A percentile compares a stretch with the other conserved stretches of the same genome.
Evolutionary conservation across 2,797 vertebrate genomes (phyloP).

Genomic region (Astyanax mexicanus): DNA sequence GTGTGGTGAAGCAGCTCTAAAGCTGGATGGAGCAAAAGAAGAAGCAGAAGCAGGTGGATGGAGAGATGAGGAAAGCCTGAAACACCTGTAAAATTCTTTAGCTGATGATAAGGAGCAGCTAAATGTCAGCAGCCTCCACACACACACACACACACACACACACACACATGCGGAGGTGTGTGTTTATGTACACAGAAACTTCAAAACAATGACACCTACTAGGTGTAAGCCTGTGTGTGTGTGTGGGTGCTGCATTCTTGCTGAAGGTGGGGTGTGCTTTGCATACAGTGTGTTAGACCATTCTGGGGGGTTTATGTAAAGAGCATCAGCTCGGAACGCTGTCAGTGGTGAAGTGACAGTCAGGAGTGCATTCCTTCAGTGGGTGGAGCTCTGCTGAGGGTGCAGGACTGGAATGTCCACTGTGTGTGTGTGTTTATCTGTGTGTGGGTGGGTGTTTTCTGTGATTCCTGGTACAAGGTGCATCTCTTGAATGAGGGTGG

Average conservation of each 20-base stretch:
- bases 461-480: background rate
- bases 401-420: background rate
- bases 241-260: conserved; percentile 64
- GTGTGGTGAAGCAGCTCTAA: too few species aligned
- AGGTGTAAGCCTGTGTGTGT: conserved; percentile 4
- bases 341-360: conserved; percentile 5
- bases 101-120: conserved; percentile 6
- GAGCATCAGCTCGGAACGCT: background rate
- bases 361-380: conserved; percentile 7
- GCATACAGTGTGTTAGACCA: conserved; percentile 58
- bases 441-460: background rate
- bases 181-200: background rate
- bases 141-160: too few species aligned
- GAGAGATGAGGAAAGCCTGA: conserved; percentile 2
- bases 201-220: conserved; percentile 7
- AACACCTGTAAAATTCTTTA: conserved; percentile 28
- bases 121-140: background rate
- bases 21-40: too few species aligned
- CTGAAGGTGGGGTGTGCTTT: conserved; percentile 57
- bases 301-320: background rate
- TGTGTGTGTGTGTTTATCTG: background rate
- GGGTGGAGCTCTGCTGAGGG: background rate
- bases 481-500: background rate
- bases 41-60: background rate
- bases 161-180: background rate